Percentiles rank a stretch among this genome's conserved stretches.
These are phyloP conservation scores for Porites lutea DNA, from an alignment of 64 coral and sea anemone species.

Conservation along the genomic window DNA sequence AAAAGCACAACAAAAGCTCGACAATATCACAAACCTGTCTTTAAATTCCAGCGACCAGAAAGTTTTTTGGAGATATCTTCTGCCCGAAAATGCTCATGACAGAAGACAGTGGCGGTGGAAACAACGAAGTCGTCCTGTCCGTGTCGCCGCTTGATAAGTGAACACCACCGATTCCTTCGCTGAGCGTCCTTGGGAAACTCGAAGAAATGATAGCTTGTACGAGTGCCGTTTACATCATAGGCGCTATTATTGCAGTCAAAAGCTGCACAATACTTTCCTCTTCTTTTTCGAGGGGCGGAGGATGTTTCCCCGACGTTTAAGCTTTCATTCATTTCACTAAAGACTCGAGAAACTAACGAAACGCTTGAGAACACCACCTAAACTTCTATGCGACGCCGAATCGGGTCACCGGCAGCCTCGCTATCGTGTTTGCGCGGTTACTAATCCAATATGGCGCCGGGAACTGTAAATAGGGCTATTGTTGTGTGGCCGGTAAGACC, in stretches of 20 bases:
- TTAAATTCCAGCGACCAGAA: constrained; percentile 15
- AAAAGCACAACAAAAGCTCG: constrained; percentile 11
- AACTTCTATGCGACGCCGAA: not conserved
- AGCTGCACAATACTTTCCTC: constrained; percentile 46
- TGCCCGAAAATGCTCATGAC: no score
- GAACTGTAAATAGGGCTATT: constrained; percentile 60
- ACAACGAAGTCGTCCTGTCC: no score
- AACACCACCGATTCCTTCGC: constrained; percentile 50
- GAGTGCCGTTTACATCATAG: constrained; percentile 40
- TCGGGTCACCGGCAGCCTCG: not conserved
- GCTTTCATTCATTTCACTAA: constrained; percentile 13
- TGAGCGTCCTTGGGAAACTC: constrained; percentile 33
- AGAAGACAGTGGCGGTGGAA: no score
- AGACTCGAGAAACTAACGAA: constrained; percentile 4
- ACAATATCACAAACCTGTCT: constrained; percentile 15
- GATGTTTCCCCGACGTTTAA: constrained; percentile 13
- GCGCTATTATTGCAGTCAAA: constrained; percentile 24
- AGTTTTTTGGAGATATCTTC: not conserved
- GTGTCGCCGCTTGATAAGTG: not conserved
- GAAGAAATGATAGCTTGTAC: constrained; percentile 51
- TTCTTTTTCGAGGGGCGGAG: constrained; percentile 27
- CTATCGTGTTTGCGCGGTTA: constrained; percentile 34
- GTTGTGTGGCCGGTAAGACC: no score
- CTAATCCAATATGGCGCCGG: constrained; percentile 47
- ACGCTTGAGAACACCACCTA: constrained; percentile 13